Conservation (phyloP, 2,888 invertebrate species). For the Pollenia amentaria region DNA sequence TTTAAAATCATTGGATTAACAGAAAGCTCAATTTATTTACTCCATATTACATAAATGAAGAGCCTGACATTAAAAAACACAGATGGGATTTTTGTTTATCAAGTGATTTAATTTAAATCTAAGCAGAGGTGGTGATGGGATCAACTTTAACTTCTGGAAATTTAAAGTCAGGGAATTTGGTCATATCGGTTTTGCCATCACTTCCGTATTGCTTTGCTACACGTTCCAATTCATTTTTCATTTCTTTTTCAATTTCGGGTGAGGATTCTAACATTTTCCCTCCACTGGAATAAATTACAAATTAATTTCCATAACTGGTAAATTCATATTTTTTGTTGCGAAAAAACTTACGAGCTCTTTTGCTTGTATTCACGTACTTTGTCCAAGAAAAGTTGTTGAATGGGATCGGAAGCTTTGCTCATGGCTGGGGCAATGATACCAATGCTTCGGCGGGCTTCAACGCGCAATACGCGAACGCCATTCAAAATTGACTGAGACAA, state of each 20-base stretch:
- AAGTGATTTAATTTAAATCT: constrained; percentile 39
- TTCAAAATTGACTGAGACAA: constrained; percentile 86
- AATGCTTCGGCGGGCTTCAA: constrained; percentile 88
- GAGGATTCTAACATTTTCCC: constrained; percentile 93
- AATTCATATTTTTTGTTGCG: background rate
- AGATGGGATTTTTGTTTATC: constrained; percentile 41
- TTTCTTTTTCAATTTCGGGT: constrained; percentile 90
- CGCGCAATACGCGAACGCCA: constrained; percentile 85
- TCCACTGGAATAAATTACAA: constrained; percentile 86
- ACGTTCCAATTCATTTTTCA: constrained; percentile 92
- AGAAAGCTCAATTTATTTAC: constrained; percentile 30
- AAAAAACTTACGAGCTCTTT: constrained; percentile 91
- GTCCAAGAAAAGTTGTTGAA: constrained; percentile 96
- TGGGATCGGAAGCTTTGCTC: constrained; percentile 92
- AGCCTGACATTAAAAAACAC: constrained; percentile 17
- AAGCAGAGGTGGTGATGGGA: constrained; percentile 85
- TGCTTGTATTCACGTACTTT: constrained; percentile 95
- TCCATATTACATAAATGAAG: background rate
- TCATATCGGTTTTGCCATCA: constrained; percentile 92
- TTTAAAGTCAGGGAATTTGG: constrained; percentile 93
- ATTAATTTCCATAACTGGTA: background rate
- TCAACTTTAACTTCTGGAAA: constrained; percentile 91
- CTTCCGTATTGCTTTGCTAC: constrained; percentile 91
- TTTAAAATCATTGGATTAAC: constrained; percentile 5
- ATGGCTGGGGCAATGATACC: constrained; percentile 89